Conservation (phyloP, 1,140 invertebrate genomes). For the Coptotermes formosanus region DNA sequence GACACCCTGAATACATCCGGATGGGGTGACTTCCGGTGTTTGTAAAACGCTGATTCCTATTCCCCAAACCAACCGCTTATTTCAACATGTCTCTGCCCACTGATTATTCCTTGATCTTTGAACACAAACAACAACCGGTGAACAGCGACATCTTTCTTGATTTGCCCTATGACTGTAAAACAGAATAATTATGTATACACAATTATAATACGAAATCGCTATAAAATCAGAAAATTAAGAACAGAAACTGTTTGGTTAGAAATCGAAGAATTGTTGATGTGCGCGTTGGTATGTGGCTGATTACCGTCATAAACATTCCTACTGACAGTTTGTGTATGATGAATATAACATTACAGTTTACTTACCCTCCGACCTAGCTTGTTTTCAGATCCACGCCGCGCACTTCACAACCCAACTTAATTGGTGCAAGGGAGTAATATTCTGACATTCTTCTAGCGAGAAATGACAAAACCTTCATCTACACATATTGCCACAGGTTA, state of each 20-base stretch:
- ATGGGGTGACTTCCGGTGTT: slow-evolving; percentile 51
- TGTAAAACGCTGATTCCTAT: slow-evolving; percentile 53
- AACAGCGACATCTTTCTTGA: slow-evolving; percentile 48
- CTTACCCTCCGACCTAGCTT: slow-evolving; percentile 45
- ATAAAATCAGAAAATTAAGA: too few species aligned
- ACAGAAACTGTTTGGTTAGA: too few species aligned
- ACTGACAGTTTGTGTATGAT: too few species aligned
- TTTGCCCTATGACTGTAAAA: slow-evolving; percentile 45
- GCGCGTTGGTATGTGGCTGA: too few species aligned
- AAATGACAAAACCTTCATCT: background rate
- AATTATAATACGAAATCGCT: background rate
- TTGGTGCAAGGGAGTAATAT: slow-evolving; percentile 40
- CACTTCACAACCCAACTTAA: slow-evolving; percentile 45
- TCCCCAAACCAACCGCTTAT: slow-evolving; percentile 55
- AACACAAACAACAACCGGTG: slow-evolving; percentile 50
- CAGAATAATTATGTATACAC: background rate
- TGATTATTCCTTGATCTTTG: slow-evolving; percentile 50
- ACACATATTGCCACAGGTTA: background rate
- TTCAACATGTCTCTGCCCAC: slow-evolving; percentile 50
- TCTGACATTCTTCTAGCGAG: background rate
- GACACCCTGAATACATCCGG: slow-evolving; percentile 54
- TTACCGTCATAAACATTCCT: too few species aligned
- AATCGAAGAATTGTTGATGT: background rate
- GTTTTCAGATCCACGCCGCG: slow-evolving; percentile 47
- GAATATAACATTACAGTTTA: background rate